Evolutionary conservation across 2,797 vertebrate genomes (phyloP), one percentile per base, ranked within the genome.

Genomic region (Petrocephalus sullivani): DNA sequence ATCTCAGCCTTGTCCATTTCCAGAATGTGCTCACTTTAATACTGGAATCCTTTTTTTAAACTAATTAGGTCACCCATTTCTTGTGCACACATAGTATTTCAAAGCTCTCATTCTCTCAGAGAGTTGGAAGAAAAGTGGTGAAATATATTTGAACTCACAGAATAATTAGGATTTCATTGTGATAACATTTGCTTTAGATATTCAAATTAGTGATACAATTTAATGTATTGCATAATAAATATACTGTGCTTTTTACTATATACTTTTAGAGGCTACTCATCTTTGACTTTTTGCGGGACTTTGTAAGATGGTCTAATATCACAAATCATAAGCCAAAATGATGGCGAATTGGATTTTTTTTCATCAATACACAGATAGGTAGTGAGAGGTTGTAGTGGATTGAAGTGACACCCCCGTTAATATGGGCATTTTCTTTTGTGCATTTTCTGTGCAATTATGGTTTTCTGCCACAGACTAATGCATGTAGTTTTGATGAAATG

Each of bases 31-130:
- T 4, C 10, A 7, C 53, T 85, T 85, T 14, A 85, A 37, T 2
- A 14, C 21, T 33, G 53, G 23, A 3, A 14, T 85, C 81, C 41
- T 85, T 37, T 28, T 85, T 60, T 85, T 7, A 54, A 78, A 57
- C 84, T 85, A 57, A 85, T 57, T 56, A n/a, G 84, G 84, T 58
- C 23, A 57, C 84, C 84, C 84, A 57, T 85, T 85, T 53, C 10
- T 10, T 53, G 81, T 21, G 49, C 2, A 83, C 37, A 54, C 81
- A 10, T 51, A 10, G 49, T 53, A 49, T 83, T 53, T 83, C 46
- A 49, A 53, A 83, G 78, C 81, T 83, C 41, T 10, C 81, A 83
- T 49, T 49, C 81, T 41, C 75, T 83, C 41, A 53, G 41, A 51
- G 21, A 28, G 53, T 85, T 41, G 14, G 12, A 57, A 57, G 84